A percentile compares a stretch with the other conserved stretches of the same genome.
These are phyloP conservation scores for Meleagris gallopavo DNA, from an alignment of 2,113 vertebrate genomes.

Conservation along the genomic window DNA sequence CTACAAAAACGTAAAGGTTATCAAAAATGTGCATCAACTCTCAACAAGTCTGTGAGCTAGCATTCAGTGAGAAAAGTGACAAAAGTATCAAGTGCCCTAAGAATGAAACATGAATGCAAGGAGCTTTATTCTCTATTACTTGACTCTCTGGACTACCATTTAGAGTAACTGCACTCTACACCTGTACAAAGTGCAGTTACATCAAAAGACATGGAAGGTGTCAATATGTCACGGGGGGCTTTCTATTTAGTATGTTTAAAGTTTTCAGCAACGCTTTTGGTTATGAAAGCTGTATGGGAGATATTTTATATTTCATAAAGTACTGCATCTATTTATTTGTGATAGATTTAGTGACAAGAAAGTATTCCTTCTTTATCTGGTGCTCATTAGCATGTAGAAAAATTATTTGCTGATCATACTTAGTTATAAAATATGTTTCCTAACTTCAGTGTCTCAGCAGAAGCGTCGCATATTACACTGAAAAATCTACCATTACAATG, in stretches of 20 bases:
- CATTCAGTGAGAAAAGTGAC: not conserved
- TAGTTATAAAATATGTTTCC: not conserved
- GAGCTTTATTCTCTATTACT: not conserved
- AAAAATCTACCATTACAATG: not conserved
- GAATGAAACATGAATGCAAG: not conserved
- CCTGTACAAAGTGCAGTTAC: not conserved
- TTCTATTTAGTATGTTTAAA: not conserved
- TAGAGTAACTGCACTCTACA: not conserved
- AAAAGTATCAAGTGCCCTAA: not conserved
- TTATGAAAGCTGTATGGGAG: not conserved
- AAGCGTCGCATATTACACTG: not conserved
- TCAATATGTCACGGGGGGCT: not conserved
- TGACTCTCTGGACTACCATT: not conserved
- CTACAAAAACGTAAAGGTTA: not conserved
- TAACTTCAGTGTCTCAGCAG: conserved; percentile 5
- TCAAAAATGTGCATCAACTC: not conserved
- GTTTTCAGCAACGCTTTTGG: not conserved
- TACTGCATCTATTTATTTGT: not conserved
- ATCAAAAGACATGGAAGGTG: not conserved
- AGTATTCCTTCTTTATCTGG: conserved; percentile 1
- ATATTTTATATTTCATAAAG: not conserved
- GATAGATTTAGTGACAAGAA: not conserved
- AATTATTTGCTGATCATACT: not conserved
- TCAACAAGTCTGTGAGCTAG: not conserved
- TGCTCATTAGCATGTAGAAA: not conserved